Percentiles rank a stretch among this genome's conserved stretches.
Conservation (phyloP, 2,113 vertebrate species). For the Bagarius yarrelli region DNA sequence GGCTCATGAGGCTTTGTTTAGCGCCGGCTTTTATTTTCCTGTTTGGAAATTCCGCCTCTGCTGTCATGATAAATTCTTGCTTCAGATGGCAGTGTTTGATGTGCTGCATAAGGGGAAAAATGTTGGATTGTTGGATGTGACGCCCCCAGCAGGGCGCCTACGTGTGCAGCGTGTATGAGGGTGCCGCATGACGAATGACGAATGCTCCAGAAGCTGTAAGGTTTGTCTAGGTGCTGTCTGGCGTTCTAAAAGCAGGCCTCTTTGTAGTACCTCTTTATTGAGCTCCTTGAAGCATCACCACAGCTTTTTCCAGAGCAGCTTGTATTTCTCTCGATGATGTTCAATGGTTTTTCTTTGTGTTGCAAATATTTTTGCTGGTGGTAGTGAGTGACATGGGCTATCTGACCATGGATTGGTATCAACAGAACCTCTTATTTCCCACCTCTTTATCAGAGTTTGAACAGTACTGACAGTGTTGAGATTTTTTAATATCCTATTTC, state of each 20-base stretch:
- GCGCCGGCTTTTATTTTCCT: background rate
- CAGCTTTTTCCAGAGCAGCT: no score
- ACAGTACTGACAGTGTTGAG: background rate
- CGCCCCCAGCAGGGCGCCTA: background rate
- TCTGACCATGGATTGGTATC: constrained; percentile 20
- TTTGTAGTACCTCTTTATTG: no score
- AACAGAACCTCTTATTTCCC: background rate
- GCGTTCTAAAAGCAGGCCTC: no score
- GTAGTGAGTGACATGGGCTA: background rate
- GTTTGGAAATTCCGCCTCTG: background rate
- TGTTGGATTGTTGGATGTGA: background rate
- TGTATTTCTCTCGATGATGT: no score
- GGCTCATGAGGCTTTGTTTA: constrained; percentile 3
- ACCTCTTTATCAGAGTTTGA: background rate
- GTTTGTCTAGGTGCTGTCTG: no score
- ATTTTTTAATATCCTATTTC: background rate
- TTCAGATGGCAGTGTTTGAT: background rate
- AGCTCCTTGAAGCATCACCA: no score
- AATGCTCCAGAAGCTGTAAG: no score
- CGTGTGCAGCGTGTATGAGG: background rate
- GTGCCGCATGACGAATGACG: background rate
- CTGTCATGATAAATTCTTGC: constrained; percentile 16
- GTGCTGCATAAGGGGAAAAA: background rate
- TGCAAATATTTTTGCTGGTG: no score
- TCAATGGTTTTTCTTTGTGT: no score